Evolutionary conservation across 1,140 invertebrate species (phyloP).

Genomic region (Diabrotica undecimpunctata): DNA sequence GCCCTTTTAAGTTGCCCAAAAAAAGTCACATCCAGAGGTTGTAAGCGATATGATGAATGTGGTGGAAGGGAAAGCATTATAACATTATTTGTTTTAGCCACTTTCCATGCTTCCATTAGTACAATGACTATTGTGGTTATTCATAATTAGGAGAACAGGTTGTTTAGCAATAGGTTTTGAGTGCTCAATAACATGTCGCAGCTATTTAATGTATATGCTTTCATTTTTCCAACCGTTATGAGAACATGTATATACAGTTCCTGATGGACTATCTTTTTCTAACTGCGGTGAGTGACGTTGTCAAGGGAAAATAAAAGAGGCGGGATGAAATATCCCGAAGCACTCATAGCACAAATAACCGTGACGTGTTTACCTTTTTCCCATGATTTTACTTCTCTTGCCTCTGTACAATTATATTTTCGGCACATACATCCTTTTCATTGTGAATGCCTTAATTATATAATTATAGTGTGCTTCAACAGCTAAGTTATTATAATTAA

Average conservation of each 20-base stretch:
- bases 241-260: slow-evolving; percentile 37
- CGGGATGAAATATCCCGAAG: neutral
- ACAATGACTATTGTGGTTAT: slow-evolving; percentile 38
- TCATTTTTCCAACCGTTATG: slow-evolving; percentile 43
- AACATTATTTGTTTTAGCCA: slow-evolving; percentile 2
- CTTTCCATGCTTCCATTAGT: slow-evolving; percentile 41
- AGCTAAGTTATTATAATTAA: too few relatives aligned
- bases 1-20: too few relatives aligned
- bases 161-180: slow-evolving; percentile 20
- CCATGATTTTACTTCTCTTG: slow-evolving; percentile 46
- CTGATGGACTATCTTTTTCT: slow-evolving; percentile 40
- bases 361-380: slow-evolving; percentile 30
- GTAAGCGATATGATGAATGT: too few relatives aligned
- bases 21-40: too few relatives aligned
- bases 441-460: too few relatives aligned
- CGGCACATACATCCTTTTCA: too few relatives aligned
- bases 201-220: slow-evolving; percentile 19
- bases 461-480: too few relatives aligned
- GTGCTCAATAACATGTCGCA: slow-evolving; percentile 23
- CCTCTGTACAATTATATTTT: too few relatives aligned
- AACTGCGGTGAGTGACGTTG: too few relatives aligned
- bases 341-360: neutral
- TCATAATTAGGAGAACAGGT: slow-evolving; percentile 25
- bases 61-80: neutral
- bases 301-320: neutral